Evolutionary conservation across 1,140 invertebrate genomes (phyloP).

Genomic region (Cephus cinctus): DNA sequence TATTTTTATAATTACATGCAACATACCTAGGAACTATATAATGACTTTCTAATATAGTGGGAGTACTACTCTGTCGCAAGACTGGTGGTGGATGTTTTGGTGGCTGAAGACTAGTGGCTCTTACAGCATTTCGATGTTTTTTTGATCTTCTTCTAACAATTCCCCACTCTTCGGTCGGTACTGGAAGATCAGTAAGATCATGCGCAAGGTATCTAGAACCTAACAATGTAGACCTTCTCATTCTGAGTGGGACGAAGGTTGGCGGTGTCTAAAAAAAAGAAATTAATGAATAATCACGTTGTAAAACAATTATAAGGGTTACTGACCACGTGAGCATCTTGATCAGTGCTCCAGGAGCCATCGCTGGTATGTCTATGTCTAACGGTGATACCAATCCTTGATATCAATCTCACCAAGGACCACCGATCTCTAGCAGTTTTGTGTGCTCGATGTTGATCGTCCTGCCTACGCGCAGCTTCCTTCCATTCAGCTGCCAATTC

Average conservation of each 20-base stretch:
- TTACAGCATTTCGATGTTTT: slow-evolving; percentile 42
- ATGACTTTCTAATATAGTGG: slow-evolving; percentile 32
- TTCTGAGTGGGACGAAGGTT: slow-evolving; percentile 42
- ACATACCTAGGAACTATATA: slow-evolving; percentile 21
- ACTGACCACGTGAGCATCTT: slow-evolving; percentile 43
- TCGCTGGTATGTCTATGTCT: slow-evolving; percentile 35
- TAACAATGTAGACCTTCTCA: slow-evolving; percentile 50
- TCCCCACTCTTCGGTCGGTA: slow-evolving; percentile 63
- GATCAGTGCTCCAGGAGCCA: slow-evolving; percentile 44
- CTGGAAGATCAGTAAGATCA: slow-evolving; percentile 62
- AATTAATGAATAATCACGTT: slow-evolving; percentile 8
- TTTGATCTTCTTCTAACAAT: slow-evolving; percentile 38
- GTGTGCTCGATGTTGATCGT: slow-evolving; percentile 32
- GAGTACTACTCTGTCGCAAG: slow-evolving; percentile 35
- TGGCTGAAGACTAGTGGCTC: slow-evolving; percentile 42
- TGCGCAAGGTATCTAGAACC: slow-evolving; percentile 63
- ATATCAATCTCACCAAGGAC: slow-evolving; percentile 62
- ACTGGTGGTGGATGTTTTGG: slow-evolving; percentile 32
- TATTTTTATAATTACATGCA: background rate
- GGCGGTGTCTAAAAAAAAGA: slow-evolving; percentile 33
- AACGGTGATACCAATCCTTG: slow-evolving; percentile 57
- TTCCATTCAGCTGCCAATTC: slow-evolving; percentile 58
- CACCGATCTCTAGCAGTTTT: slow-evolving; percentile 64
- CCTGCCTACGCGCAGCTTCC: slow-evolving; percentile 41
- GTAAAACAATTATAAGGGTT: no score